These are phyloP conservation scores for Bolborhynchus lineola DNA, from an alignment of 2,113 vertebrate genomes.

Conservation along the genomic window DNA sequence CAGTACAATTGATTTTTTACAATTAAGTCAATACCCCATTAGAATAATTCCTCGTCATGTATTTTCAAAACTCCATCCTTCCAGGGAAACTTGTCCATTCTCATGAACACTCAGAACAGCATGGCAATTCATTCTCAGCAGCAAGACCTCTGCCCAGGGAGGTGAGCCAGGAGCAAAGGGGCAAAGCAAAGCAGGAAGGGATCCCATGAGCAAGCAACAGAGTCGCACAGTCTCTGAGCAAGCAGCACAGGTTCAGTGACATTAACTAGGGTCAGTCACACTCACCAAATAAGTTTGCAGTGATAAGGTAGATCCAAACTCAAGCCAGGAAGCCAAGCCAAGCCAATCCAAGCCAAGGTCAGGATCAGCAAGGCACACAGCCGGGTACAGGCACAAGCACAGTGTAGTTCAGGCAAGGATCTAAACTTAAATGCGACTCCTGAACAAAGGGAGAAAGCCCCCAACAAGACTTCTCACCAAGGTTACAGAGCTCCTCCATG, in stretches of 20 bases:
- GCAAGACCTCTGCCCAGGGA: background rate
- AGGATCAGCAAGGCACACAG: background rate
- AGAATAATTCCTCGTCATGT: background rate
- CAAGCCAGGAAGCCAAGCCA: background rate
- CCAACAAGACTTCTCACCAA: background rate
- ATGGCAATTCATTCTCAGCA: background rate
- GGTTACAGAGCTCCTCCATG: background rate
- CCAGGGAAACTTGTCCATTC: background rate
- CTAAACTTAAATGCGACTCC: background rate
- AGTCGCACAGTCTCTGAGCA: background rate
- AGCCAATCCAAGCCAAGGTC: background rate
- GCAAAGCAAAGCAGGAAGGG: background rate
- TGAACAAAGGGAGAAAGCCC: background rate
- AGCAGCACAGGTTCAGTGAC: background rate
- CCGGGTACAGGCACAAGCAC: background rate
- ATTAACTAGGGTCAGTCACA: background rate
- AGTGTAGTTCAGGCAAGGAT: rapidly evolving
- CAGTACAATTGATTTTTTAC: background rate
- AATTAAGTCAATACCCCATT: background rate
- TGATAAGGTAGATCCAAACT: background rate
- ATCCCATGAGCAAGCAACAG: background rate
- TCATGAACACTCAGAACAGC: background rate
- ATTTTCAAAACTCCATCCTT: background rate
- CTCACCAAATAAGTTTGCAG: background rate
- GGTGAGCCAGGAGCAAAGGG: rapidly evolving